These are phyloP conservation scores for Desmodus rotundus DNA, from an alignment of 2,113 vertebrate genomes.

Conservation along the genomic window DNA sequence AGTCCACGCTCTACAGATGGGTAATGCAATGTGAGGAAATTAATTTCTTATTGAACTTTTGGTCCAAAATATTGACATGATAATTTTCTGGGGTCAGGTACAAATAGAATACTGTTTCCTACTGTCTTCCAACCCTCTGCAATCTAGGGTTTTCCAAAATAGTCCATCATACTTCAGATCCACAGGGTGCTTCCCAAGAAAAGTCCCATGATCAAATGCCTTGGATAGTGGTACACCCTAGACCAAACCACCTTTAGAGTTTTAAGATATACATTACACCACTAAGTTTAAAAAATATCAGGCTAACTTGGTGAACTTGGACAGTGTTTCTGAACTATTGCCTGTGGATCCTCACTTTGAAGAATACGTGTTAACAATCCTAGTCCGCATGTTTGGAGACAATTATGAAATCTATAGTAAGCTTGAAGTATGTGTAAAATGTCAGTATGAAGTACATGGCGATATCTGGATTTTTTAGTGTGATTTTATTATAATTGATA, in stretches of 20 bases:
- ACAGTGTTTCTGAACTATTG: not conserved
- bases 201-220: not conserved
- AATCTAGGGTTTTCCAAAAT: not conserved
- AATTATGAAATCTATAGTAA: not conserved
- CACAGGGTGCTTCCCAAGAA: not conserved
- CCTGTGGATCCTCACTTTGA: not conserved
- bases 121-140: not conserved
- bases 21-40: not conserved
- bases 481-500: not conserved
- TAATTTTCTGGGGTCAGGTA: not conserved
- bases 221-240: not conserved
- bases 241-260: not conserved
- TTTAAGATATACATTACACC: not conserved
- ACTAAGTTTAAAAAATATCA: not conserved
- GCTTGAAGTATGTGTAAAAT: not conserved
- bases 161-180: not conserved
- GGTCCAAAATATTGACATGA: not conserved
- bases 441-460: not conserved
- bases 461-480: not conserved
- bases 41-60: constrained; percentile 4
- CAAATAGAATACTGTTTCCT: not conserved
- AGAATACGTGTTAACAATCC: not conserved
- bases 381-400: not conserved
- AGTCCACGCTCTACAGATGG: not conserved
- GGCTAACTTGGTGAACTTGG: not conserved